Base-by-base conservation (phyloP, 2,113 vertebrate species). In the Pelecanoides urinatrix region DNA sequence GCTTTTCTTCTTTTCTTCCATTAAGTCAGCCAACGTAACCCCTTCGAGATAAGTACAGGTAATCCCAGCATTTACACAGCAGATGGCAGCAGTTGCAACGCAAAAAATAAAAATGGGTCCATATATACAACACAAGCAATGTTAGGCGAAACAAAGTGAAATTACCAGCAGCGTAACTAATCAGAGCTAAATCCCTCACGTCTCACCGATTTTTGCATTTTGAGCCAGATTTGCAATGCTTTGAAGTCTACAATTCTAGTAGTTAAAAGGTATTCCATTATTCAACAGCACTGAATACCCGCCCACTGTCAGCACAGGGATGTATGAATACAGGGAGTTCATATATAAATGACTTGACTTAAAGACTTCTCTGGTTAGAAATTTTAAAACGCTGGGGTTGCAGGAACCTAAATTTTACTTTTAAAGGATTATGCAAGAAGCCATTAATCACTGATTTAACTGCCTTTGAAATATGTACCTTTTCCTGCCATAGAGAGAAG, bases 1-100 rank as follows among this genome's bases (percentile, higher is more conserved):
- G 98, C 98, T 99, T 98, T 99, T 99, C 99, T 99, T 99, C 99
- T 99, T 99, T 90, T 99, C 98, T 84, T 98, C 99, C 96, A 99
- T 99, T 96, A 99, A 98, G 98, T 99, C 99, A 88, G 99, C 99
- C 98, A 99, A 97, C 45, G 99, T 99, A 98, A 99, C 98, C 98
- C 99, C 99, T 99, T 99, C 94, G 98, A 97, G 98, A 98, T 97
- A 98, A 98, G 99, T 95, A 98, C 98, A 99, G 98, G 98, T 98
- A 98, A 98, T 98, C 98, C 98, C 98, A 98, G 98, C 98, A 98
- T 98, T 95, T 91, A 98, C 91, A 98, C 98, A 98, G 99, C 94
- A 99, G 98, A 98, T 98, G 98, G 99, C 99, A 98, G 99, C 98
- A 98, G 98, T 95, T 85, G 96, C 98, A 98, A 97, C 74, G 91